Base-by-base conservation (phyloP, 2,888 invertebrate species). In the Labia minor region DNA sequence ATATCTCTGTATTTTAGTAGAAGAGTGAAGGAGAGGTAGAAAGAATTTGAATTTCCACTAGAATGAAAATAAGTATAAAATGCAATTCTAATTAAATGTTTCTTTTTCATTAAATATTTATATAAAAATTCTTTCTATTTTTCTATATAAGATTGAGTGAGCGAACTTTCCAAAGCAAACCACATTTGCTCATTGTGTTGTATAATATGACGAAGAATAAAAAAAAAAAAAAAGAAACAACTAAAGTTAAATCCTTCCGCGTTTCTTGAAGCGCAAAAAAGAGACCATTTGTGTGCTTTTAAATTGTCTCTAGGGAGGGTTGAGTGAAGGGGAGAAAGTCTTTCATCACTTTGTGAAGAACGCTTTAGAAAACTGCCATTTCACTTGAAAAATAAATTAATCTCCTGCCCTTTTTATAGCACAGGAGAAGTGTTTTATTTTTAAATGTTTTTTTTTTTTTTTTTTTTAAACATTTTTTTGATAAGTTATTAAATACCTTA, bases 331-430 rank as follows among this genome's bases (percentile, higher is more conserved):
- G 49, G 49, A 49, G 49, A 49, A 49, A 49, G 49, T 49, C 49
- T 49, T 49, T 49, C 49, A 49, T 49, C 49, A 49, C 49, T 49
- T 49, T 49, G 49, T 49, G 49, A 49, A 49, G 49, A 49, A 49
- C 49, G 49, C 49, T 49, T 26, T 49, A 49, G 49, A 49, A 49
- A 49, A 49, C 49, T 49, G 49, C 49, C 49, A 49, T 49, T 49
- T 49, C 49, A 49, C 16, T 49, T 49, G 49, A 49, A 49, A 49
- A 49, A 49, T 49, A 49, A 49, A 49, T 49, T 49, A 49, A 49
- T 49, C 49, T 49, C 49, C 16, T 49, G 49, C 16, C 14, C 49
- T 49, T 49, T 49, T 49, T 49, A 49, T 49, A 49, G 49, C 16
- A 14, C 14, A 49, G 49, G 49, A 49, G 49, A 49, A 49, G 49